Base-by-base conservation (phyloP, 2,888 invertebrate genomes). In the Cantharis rustica region DNA sequence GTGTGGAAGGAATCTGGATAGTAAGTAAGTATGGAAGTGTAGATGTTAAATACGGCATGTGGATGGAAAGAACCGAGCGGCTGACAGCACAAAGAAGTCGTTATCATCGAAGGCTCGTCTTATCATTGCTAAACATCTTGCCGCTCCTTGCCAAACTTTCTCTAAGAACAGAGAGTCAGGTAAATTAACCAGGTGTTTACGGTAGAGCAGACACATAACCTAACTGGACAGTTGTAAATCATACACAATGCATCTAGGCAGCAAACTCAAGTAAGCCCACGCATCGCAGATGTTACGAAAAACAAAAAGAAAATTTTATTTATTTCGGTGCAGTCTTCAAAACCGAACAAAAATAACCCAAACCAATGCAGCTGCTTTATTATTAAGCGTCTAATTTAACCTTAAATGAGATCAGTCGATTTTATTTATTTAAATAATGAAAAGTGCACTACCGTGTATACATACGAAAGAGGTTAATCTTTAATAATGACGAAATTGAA, bases 91-190 rank as follows among this genome's bases (percentile, higher is more conserved):
- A 85, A 84, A 84, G 85, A 81, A 82, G 77, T 80, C 77, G 82
- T 86, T 86, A 86, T 86, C 86, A 85, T 78, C 83, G 80, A 79
- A 82, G 82, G 82, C 83, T 81, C 84, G 86, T 86, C 86, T 86
- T 85, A 86, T 86, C 85, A 78, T 80, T 70, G 76, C 78, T 78
- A 73, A 81, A 80, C 83, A 82, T 83, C 83, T 82, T 73, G 78
- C 79, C 83, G 83, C 84, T 83, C 85, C 85, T 86, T 86, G 87
- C 86, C 86, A 87, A 88, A 87, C 88, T 88, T 88, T 88, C 87
- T 87, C 86, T 86, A 84, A 71, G 73, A 78, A 63, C 78, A 79
- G 68, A 68, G 73, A 80, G 63, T 80, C 81, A 81, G 77, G 77
- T 71, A 75, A 78, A 72, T 26, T 61, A 70, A 62, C 75, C 78